Percentiles rank a stretch among this genome's conserved stretches.
These are phyloP conservation scores for Lanius collurio DNA, from an alignment of 2,113 vertebrate genomes.

Conservation along the genomic window DNA sequence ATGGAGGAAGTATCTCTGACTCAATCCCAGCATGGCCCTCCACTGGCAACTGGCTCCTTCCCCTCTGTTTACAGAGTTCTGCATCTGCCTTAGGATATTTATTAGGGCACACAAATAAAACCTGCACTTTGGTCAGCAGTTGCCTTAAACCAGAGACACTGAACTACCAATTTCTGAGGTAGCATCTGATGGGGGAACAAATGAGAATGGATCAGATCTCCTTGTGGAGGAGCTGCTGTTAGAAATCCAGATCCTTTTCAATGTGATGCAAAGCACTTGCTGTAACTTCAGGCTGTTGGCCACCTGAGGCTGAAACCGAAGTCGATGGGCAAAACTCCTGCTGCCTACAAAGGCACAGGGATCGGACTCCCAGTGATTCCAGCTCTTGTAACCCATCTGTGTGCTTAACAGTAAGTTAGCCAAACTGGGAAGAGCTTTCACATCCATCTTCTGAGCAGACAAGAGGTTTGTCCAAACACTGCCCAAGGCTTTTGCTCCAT, in stretches of 20 bases:
- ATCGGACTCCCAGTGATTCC: neutral
- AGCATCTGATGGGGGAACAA: neutral
- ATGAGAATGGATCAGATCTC: neutral
- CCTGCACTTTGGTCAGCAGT: neutral
- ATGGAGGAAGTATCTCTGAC: neutral
- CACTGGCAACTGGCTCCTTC: neutral
- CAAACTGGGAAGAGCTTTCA: neutral
- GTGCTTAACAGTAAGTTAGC: neutral
- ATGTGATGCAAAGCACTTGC: neutral
- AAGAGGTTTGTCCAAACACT: neutral
- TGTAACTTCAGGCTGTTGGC: neutral
- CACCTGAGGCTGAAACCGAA: neutral
- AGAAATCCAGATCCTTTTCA: neutral
- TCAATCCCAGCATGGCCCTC: neutral
- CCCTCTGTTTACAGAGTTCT: neutral
- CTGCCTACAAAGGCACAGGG: neutral
- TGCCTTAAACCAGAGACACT: neutral
- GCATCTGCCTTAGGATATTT: neutral
- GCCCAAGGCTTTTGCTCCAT: neutral
- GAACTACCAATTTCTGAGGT: neutral
- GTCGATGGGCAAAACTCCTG: rapidly evolving
- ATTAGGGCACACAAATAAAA: neutral
- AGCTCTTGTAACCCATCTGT: neutral
- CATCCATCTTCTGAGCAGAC: neutral
- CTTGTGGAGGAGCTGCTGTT: neutral